Base-by-base conservation (phyloP, 2,888 invertebrate species). In the Hypercompe scribonia region DNA sequence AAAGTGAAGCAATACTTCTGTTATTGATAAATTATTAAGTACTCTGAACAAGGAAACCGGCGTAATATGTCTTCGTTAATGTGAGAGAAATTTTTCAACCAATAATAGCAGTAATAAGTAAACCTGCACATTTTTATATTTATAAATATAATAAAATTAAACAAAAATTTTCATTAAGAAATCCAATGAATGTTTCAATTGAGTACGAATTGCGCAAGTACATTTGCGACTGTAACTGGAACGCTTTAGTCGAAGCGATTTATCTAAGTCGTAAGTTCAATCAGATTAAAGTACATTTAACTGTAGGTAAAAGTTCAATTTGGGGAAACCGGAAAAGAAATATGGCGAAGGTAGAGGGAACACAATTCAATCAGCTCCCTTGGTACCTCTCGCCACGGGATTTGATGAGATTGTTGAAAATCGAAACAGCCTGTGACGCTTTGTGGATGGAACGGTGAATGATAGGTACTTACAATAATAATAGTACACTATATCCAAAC, bases 241-340 rank as follows among this genome's bases (percentile, higher is more conserved):
- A 84, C 85, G 74, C 81, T 82, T 80, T 73, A 78, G 82, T 84
- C 76, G 65, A 68, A 78, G 81, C 90, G 90, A 94, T 94, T 92
- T 92, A 93, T 93, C 91, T 91, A 90, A 92, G 93, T 93, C 93
- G 91, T 84, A 89, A 92, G 87, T 94, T 92, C 92, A 93, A 95
- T 95, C 94, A 93, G 95, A 95, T 95, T 95, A 95, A 93, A 95
- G 93, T 93, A 93, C 93, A 93, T 94, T 95, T 93, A 95, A 94
- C 93, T 91, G 92, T 91, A 90, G 91, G 92, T 93, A 93, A 92
- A 93, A 93, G 91, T 94, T 94, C 92, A 91, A 93, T 95, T 94
- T 91, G 91, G 92, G 93, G 92, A 88, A 91, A 92, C 89, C 90
- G 92, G 90, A 87, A 89, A 94, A 95, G 93, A 95, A 95, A 94